Evolutionary conservation across 2,888 invertebrate genomes (phyloP), one percentile per base, ranked within the genome.

Genomic region (Cosmia trapezina): DNA sequence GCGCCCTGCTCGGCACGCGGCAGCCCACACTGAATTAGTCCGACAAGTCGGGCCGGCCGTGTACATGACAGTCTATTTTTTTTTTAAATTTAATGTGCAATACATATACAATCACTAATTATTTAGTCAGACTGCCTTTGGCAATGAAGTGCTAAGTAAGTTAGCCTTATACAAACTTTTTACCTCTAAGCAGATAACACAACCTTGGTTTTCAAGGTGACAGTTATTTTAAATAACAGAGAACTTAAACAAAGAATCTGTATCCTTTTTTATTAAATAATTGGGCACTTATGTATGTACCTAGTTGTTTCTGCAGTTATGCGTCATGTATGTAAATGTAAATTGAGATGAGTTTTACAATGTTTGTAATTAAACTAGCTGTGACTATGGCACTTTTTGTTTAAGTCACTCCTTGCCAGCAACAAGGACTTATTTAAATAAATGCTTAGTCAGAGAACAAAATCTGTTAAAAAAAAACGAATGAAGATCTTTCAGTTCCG

Each of bases 171-270:
- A 59, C 60, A 73, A 75, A 66, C 33, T 53, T 70, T 67, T 60
- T 61, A 67, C 60, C 66, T 75, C 28, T 19, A 60, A 66, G 37
- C 22, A 70, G 78, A 71, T 86, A 86, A 81, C 71, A 70, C n/a
- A 72, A 76, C 87, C 86, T 89, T 86, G 81, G 71, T 74, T 75
- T 78, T 83, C 69, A 84, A 88, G 87, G 84, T 86, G 70, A 81
- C 22, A 11, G 19, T 33, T 71, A 43, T 53, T 56, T n/a, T 56
- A 33, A 49, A 61, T 51, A 53, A 60, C 17, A 22, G 41, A 41
- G 11, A 19, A 57, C n/a, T 19, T 33, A 8, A 47, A 73, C 22
- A 78, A 67, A 73, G 51, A 53, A 60, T 54, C 51, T 56, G 45
- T 51, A 14, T n/a, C 17, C 12, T 75, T 65, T 68, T 73, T 67